Evolutionary conservation across 2,888 invertebrate species (phyloP), one percentile per base, ranked within the genome.

Genomic region (Thera obeliscata): DNA sequence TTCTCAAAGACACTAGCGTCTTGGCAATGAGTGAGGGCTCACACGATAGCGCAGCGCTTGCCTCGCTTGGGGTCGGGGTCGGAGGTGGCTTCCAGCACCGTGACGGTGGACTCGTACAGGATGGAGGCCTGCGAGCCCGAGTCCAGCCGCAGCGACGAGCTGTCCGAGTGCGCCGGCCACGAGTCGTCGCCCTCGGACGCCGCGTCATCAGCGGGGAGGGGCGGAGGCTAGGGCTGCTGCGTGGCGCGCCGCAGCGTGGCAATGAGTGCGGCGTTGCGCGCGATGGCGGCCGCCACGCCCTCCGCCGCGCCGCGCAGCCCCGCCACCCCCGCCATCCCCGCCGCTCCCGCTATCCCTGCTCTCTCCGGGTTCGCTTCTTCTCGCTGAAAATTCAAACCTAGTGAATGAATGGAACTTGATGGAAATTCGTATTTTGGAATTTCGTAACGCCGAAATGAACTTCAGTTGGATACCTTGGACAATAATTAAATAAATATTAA

Each of bases 271-370:
- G 83, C 73, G 85, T 82, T 84, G 76, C 74, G 73, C 38, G 82
- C 80, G 62, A 83, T 66, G 59, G 74, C 73, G 5, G 70, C 74
- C 3, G 80, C 82, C 60, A 87, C 74, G 67, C 89, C 90, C 55
- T 84, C 88, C 75, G 22, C 22, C 22, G 22, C 88, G 89, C 70
- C 87, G 85, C 12, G 85, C 78, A 88, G 80, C 48, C 88, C 88
- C 61, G 82, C 66, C 76, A 59, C 71, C 82, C 72, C 82, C 78
- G 12, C 52, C 11, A 52, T 48, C n/a, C 43, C 59, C 52, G 61
- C 56, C 73, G 60, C n/a, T 49, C 49, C 11, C 43, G 59, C 55
- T 43, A 12, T 52, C 56, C 22, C n/a, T 55, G 2, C 52, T 35
- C 33, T 2, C 8, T 0, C 9, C 8, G 52, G 41, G 6, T 7